A percentile compares a stretch with the other conserved stretches of the same genome.
Evolutionary conservation across 2,888 invertebrate species (phyloP).

Genomic region (Eubasilissa splendida): DNA sequence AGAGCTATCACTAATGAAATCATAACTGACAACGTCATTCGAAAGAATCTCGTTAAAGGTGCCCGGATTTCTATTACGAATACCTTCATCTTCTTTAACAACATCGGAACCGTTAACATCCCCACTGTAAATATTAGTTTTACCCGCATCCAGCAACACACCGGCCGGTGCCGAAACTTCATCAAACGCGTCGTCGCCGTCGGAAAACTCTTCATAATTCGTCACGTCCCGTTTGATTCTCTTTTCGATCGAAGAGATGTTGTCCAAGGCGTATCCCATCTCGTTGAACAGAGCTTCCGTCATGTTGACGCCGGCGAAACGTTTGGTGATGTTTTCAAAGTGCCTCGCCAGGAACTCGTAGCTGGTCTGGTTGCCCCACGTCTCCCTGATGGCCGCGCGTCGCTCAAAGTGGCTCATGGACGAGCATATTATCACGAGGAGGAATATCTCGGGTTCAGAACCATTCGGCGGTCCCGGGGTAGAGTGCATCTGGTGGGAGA

Average conservation of each 20-base stretch:
- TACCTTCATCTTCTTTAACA: slow-evolving; percentile 18
- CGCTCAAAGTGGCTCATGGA: slow-evolving; percentile 79
- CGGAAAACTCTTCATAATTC: slow-evolving; percentile 30
- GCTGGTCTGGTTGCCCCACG: slow-evolving; percentile 76
- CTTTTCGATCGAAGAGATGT: slow-evolving; percentile 30
- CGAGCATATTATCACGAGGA: slow-evolving; percentile 85
- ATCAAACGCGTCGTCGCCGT: slow-evolving; percentile 14
- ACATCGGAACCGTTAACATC: not conserved
- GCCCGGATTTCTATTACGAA: slow-evolving; percentile 33
- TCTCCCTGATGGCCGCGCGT: slow-evolving; percentile 79
- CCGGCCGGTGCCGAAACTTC: not conserved
- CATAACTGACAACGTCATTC: slow-evolving; percentile 23
- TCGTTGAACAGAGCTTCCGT: slow-evolving; percentile 51
- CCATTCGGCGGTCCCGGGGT: slow-evolving; percentile 57
- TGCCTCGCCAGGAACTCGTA: slow-evolving; percentile 61
- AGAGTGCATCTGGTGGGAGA: slow-evolving; percentile 27
- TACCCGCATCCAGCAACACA: not conserved
- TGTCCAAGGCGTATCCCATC: slow-evolving; percentile 40
- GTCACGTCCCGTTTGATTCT: slow-evolving; percentile 46
- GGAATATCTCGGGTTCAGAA: slow-evolving; percentile 67
- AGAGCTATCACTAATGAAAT: slow-evolving; percentile 19
- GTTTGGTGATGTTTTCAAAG: slow-evolving; percentile 45
- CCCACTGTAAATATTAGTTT: not conserved
- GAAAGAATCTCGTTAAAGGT: slow-evolving; percentile 39
- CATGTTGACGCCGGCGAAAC: slow-evolving; percentile 45